Evolutionary conservation across 2,888 invertebrate genomes (phyloP), one percentile per base, ranked within the genome.

Genomic region (Boloria selene): DNA sequence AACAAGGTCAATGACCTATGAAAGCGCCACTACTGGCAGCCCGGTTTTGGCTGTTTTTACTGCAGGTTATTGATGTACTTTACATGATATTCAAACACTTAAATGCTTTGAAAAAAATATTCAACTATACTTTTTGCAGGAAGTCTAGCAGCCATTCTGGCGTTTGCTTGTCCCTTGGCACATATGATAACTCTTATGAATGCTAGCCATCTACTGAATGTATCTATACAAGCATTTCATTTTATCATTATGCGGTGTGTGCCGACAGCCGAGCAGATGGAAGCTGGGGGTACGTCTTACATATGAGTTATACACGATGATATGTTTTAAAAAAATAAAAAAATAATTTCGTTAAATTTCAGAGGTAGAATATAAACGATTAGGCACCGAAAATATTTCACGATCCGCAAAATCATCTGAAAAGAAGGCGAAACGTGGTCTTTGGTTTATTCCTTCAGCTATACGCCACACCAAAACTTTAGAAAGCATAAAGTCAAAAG

Each of bases 11-110:
- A 91, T 94, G 84, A 92, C 94, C 14, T 94, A 94, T 69, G 93
- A 93, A 76, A 94, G 93, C 72, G 82, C 93, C 3, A 88, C 93
- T 13, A 94, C 94, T 53, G 94, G 94, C 42, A 94, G 94, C 69
- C 94, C 94, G 3, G 93, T 94, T 2, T 78, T 94, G 31, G 94
- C 94, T n/a, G 94, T 94, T 45, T 94, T 94, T 75, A 93, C 93
- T 64, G 94, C 93, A 77, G 94, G 94, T 93, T 62, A 16, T 65
- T 61, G 17, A 14, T 14, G 38, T 26, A 47, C 38, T 59, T 61
- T 68, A 18, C 17, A 51, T 1, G 7, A 42, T 13, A 22, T 10
- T 13, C 7, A 10, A 38, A 10, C 31, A 38, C 10, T 38, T 38
- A 38, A 18, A 44, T 4, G 4, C 3, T 18, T 56, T 26, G 31